phyloP scores from a whole-genome alignment of 2,888 invertebrate genomes.

The Unio pictorum region DNA sequence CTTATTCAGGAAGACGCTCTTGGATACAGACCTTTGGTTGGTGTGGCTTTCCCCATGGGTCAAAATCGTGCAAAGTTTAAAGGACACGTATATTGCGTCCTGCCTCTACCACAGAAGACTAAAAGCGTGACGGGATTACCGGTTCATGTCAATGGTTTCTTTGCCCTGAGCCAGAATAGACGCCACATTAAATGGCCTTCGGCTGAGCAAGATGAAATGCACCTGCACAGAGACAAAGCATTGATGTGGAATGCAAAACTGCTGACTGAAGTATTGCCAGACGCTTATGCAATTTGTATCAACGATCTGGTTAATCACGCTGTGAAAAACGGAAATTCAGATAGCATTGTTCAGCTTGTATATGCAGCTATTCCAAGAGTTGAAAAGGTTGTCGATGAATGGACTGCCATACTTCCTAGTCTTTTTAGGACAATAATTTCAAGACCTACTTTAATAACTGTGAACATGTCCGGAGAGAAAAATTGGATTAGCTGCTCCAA shows the following conservation, averaged over 20 bases:
- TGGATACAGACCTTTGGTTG: conserved; percentile 17
- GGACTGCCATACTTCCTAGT: conserved; percentile 37
- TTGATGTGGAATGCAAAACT: conserved; percentile 60
- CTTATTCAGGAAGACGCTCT: conserved; percentile 11
- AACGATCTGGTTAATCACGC: conserved; percentile 19
- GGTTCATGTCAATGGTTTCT: conserved; percentile 64
- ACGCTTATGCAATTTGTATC: conserved; percentile 37
- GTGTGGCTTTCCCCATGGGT: conserved; percentile 23
- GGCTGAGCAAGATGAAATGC: conserved; percentile 28
- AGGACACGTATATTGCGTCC: conserved; percentile 64
- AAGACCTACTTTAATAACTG: conserved; percentile 5
- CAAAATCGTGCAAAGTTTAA: conserved; percentile 17
- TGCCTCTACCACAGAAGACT: conserved; percentile 58
- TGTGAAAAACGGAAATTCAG: conserved; percentile 8
- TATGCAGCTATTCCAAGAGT: conserved; percentile 24
- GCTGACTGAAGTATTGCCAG: conserved; percentile 52
- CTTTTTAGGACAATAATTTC: conserved; percentile 6
- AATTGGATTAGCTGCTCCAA: background rate
- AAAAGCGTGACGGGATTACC: conserved; percentile 59
- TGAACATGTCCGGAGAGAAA: conserved; percentile 8
- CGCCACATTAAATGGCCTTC: conserved; percentile 64
- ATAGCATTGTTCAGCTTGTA: conserved; percentile 8
- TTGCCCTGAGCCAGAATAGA: conserved; percentile 61
- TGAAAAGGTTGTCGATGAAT: conserved; percentile 17
- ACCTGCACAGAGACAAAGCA: conserved; percentile 40